Evolutionary conservation across 2,888 invertebrate genomes (phyloP).

Genomic region (Philopedon plagiatum): DNA sequence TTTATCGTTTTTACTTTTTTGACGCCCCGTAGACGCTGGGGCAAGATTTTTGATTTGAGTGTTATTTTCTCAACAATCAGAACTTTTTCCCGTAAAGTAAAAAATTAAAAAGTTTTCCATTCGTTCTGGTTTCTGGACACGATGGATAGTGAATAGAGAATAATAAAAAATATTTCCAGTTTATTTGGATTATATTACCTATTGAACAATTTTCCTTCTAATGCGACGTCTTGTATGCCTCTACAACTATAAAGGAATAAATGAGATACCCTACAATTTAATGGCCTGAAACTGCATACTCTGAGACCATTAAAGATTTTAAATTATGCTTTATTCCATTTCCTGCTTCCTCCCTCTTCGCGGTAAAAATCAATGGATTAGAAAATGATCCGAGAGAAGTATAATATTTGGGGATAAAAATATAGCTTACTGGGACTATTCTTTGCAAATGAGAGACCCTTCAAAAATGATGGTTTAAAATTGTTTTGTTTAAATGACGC

Average conservation of each 20-base stretch:
- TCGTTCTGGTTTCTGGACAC: too few relatives aligned
- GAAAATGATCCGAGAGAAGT: conserved; percentile 3
- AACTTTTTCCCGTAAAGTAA: too few relatives aligned
- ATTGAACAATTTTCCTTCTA: not conserved
- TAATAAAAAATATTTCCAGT: too few relatives aligned
- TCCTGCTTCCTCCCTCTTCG: not conserved
- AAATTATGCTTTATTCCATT: conserved; percentile 29
- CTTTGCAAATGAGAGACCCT: not conserved
- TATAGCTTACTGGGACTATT: not conserved
- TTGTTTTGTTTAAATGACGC: too few relatives aligned
- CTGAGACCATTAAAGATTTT: conserved; percentile 21
- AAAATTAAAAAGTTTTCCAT: too few relatives aligned
- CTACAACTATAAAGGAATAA: conserved; percentile 3
- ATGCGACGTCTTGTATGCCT: not conserved
- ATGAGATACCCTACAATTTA: conserved; percentile 23
- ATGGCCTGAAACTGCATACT: conserved; percentile 37
- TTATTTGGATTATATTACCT: too few relatives aligned
- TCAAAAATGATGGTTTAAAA: too few relatives aligned
- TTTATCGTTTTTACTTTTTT: too few relatives aligned
- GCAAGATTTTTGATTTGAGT: too few relatives aligned
- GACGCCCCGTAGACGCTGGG: too few relatives aligned
- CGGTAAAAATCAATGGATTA: conserved; percentile 34
- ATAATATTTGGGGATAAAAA: not conserved
- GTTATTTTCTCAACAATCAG: too few relatives aligned
- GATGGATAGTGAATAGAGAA: too few relatives aligned